Percentiles rank a stretch among this genome's conserved stretches.
Evolutionary conservation across 2,888 invertebrate genomes (phyloP).

Genomic region (Branchellion lobata): DNA sequence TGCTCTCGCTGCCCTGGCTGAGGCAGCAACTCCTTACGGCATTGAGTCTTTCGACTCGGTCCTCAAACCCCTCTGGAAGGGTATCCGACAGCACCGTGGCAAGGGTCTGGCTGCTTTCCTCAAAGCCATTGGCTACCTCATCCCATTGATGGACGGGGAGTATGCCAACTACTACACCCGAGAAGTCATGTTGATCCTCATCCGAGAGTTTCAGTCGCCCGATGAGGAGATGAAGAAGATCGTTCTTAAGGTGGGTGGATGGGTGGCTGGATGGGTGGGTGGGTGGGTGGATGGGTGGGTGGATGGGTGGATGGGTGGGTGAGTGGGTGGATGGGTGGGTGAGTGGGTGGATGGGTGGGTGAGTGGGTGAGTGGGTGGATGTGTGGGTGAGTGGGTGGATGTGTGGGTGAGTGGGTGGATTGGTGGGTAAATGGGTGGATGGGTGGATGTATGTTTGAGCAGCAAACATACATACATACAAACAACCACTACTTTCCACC

Average conservation of each 20-base stretch:
- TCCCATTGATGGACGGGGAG: constrained; percentile 99
- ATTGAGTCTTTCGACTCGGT: constrained; percentile 99
- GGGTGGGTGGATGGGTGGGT: no score
- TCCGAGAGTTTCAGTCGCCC: constrained; percentile 98
- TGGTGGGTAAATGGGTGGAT: no score
- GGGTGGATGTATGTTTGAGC: no score
- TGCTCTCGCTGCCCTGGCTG: constrained; percentile 95
- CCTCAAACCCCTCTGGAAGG: constrained; percentile 97
- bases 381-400: no score
- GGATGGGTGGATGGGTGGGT: no score
- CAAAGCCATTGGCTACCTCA: constrained; percentile 93
- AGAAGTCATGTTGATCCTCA: constrained; percentile 97
- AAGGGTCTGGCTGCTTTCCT: constrained; percentile 62
- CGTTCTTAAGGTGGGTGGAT: constrained; percentile 75
- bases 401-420: no score
- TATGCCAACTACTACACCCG: constrained; percentile 99
- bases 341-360: no score
- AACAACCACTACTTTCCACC: no score
- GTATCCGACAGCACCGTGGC: constrained; percentile 80
- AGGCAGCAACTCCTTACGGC: constrained; percentile 98
- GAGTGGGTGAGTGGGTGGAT: no score
- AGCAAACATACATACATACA: no score
- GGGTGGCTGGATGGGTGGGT: neutral
- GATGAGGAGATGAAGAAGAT: constrained; percentile 99
- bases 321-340: no score